A percentile compares a stretch with the other conserved stretches of the same genome.
These are phyloP conservation scores for Heterocephalus glaber DNA, from an alignment of 2,113 vertebrate genomes.

Conservation along the genomic window DNA sequence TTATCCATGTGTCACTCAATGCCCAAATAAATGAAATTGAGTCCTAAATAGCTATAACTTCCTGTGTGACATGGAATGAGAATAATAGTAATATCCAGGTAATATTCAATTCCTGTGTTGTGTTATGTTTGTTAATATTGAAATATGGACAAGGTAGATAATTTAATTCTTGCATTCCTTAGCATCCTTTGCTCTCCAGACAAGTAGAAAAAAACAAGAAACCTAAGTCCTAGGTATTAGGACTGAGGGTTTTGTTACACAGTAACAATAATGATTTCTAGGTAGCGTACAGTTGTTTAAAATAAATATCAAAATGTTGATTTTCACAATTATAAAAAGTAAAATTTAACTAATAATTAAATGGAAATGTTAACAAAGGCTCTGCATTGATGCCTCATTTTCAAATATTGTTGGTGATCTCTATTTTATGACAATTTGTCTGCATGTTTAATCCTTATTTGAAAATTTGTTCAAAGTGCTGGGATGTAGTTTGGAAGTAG, in stretches of 20 bases:
- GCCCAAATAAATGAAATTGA: conserved; percentile 24
- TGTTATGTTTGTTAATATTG: background rate
- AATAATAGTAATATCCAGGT: conserved; percentile 22
- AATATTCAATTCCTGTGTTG: background rate
- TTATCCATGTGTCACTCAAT: background rate
- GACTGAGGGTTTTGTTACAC: background rate
- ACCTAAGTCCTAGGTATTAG: background rate
- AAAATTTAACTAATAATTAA: conserved; percentile 63
- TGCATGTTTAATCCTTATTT: conserved; percentile 17
- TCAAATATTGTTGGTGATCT: background rate
- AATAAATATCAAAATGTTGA: conserved; percentile 35
- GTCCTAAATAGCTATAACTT: background rate
- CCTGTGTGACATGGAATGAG: background rate
- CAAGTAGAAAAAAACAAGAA: background rate
- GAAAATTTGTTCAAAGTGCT: background rate
- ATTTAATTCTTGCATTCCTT: background rate
- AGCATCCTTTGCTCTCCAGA: background rate
- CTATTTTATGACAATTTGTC: conserved; percentile 32
- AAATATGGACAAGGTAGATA: background rate
- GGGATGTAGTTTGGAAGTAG: background rate
- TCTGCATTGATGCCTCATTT: conserved; percentile 32
- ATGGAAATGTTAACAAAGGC: conserved; percentile 54
- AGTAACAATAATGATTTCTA: background rate
- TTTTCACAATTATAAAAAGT: conserved; percentile 63
- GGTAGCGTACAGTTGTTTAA: conserved; percentile 24